Conservation (phyloP, 2,888 invertebrate species). For the Apodemia duryi region DNA sequence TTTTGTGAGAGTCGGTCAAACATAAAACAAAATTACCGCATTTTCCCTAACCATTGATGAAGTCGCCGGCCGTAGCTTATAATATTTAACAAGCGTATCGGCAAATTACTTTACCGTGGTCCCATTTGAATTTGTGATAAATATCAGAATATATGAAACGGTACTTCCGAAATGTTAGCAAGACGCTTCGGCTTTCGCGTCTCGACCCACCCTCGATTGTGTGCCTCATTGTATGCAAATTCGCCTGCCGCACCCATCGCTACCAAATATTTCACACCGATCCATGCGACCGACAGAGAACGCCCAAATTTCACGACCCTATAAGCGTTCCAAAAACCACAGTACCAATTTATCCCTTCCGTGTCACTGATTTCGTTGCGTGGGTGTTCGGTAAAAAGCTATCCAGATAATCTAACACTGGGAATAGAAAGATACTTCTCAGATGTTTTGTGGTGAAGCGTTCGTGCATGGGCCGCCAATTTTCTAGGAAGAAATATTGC, state of each 20-base stretch:
- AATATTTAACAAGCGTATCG: constrained; percentile 7
- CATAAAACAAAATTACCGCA: no score
- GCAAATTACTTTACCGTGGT: constrained; percentile 25
- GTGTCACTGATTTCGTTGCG: constrained; percentile 54
- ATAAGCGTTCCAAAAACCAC: constrained; percentile 36
- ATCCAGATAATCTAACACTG: constrained; percentile 23
- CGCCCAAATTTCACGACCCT: constrained; percentile 54
- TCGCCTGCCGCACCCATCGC: constrained; percentile 49
- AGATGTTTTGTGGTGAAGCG: neutral
- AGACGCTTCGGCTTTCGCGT: constrained; percentile 48
- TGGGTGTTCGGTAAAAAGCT: constrained; percentile 33
- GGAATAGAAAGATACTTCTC: constrained; percentile 12
- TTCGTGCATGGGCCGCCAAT: neutral
- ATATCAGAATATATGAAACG: constrained; percentile 52
- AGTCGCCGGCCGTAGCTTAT: neutral
- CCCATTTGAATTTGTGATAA: constrained; percentile 39
- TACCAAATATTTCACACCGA: constrained; percentile 65
- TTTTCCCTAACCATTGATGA: no score
- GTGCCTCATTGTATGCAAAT: constrained; percentile 69
- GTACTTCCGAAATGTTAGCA: constrained; percentile 67
- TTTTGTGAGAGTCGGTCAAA: no score
- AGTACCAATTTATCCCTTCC: constrained; percentile 67
- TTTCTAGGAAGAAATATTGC: constrained; percentile 22
- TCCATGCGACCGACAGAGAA: constrained; percentile 47
- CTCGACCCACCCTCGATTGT: constrained; percentile 58